Conservation (phyloP, 1,140 invertebrate genomes). For the Drosophila trapezifrons region DNA sequence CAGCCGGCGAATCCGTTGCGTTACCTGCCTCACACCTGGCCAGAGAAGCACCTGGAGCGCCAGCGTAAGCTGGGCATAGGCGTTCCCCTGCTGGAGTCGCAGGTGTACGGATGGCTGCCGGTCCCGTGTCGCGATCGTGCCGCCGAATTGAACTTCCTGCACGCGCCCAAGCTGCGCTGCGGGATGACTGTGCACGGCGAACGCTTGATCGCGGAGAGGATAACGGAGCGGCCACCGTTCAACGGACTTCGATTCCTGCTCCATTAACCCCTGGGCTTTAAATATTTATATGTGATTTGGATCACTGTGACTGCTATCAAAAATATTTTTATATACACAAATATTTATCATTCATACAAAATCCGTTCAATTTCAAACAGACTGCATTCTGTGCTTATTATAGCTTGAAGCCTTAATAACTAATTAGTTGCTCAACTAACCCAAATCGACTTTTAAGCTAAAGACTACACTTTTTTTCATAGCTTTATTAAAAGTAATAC, state of each 20-base stretch:
- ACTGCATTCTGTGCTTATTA: constrained; percentile 11
- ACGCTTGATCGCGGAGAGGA: constrained; percentile 60
- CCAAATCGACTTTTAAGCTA: background rate
- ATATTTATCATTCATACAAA: too few species aligned
- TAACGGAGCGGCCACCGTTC: constrained; percentile 72
- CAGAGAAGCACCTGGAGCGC: constrained; percentile 40
- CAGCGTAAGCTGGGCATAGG: constrained; percentile 19
- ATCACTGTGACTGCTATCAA: constrained; percentile 3
- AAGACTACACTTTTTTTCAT: constrained; percentile 2
- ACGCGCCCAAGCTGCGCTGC: constrained; percentile 73
- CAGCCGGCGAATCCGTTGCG: constrained; percentile 28
- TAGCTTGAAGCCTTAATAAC: constrained; percentile 7
- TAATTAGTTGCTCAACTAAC: constrained; percentile 5
- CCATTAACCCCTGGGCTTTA: constrained; percentile 31
- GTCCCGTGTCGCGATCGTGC: constrained; percentile 26
- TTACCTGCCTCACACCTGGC: constrained; percentile 31
- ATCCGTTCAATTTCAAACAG: background rate
- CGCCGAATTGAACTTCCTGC: constrained; percentile 64
- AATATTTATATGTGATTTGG: background rate
- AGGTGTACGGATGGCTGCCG: constrained; percentile 76
- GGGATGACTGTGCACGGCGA: constrained; percentile 76
- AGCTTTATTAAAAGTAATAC: background rate
- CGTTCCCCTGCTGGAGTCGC: constrained; percentile 61
- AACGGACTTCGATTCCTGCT: constrained; percentile 74
- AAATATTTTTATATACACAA: background rate